Evolutionary conservation across 2,113 vertebrate species (phyloP).

Genomic region (Strigops habroptila): DNA sequence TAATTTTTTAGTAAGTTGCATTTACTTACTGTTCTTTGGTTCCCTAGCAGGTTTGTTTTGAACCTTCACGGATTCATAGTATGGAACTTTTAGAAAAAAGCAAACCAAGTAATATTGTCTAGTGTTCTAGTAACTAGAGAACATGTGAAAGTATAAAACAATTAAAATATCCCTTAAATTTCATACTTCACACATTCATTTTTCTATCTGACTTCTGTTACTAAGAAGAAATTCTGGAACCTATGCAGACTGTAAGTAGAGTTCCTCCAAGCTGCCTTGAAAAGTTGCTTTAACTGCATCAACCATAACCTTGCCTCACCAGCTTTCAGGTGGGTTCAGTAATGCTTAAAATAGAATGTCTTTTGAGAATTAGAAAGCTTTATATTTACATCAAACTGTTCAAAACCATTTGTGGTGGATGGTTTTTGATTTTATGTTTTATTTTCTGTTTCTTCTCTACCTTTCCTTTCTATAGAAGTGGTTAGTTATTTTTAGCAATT

Average conservation of each 20-base stretch:
- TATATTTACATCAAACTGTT: neutral
- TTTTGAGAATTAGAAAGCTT: neutral
- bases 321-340: neutral
- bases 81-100: neutral
- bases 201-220: neutral
- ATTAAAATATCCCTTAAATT: neutral
- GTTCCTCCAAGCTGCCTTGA: neutral
- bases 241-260: neutral
- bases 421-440: neutral
- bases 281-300: neutral
- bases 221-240: neutral
- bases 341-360: neutral
- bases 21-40: neutral
- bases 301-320: neutral
- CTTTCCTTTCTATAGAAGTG: neutral
- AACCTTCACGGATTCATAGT: neutral
- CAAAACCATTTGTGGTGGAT: neutral
- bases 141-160: neutral
- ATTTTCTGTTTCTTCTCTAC: neutral
- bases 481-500: neutral
- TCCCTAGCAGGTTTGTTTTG: neutral
- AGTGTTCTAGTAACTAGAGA: neutral
- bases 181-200: neutral
- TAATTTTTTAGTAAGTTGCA: neutral
- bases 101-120: neutral